Conservation (phyloP, 2,888 invertebrate species). For the Ophioninae sp. region DNA sequence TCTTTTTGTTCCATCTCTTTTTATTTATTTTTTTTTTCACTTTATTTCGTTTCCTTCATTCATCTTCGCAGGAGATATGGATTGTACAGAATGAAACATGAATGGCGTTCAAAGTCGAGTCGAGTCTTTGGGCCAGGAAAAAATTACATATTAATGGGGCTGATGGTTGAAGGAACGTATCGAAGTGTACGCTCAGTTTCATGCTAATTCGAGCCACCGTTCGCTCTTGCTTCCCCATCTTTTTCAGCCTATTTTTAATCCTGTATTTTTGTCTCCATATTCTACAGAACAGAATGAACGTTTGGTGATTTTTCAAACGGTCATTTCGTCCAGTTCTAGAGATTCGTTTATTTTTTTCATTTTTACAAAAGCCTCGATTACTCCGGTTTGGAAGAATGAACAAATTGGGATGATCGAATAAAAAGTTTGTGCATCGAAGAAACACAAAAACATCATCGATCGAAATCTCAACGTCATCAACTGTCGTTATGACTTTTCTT, state of each 20-base stretch:
- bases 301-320: not conserved
- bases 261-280: not conserved
- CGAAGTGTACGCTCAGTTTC: not conserved
- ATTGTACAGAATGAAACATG: slow-evolving; percentile 22
- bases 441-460: too few species aligned
- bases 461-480: too few species aligned
- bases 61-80: slow-evolving; percentile 27
- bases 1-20: too few species aligned
- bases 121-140: slow-evolving; percentile 18
- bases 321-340: not conserved
- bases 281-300: not conserved
- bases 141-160: slow-evolving; percentile 39
- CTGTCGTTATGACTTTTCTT: too few species aligned
- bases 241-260: not conserved
- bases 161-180: slow-evolving; percentile 4
- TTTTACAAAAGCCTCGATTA: not conserved
- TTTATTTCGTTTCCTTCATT: slow-evolving; percentile 37
- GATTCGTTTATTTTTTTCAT: too few species aligned
- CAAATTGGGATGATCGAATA: too few species aligned
- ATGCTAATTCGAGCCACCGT: slow-evolving; percentile 16
- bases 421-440: too few species aligned
- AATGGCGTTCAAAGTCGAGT: slow-evolving; percentile 43
- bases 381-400: too few species aligned
- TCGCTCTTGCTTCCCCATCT: slow-evolving; percentile 4
- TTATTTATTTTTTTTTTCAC: too few species aligned